phyloP scores from a whole-genome alignment of 2,888 invertebrate species.

The Cataglyphis livida region DNA sequence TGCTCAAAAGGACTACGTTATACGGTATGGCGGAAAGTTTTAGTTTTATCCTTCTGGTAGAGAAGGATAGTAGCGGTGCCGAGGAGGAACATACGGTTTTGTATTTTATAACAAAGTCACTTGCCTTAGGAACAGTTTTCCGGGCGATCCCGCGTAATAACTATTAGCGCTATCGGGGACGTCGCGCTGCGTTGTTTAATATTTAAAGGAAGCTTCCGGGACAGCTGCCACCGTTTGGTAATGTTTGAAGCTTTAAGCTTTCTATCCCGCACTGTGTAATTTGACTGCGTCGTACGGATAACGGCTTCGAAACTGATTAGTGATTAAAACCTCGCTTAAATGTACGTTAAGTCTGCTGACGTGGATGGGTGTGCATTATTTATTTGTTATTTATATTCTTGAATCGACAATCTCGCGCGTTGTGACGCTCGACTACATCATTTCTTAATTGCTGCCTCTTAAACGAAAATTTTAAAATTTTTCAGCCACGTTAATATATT shows the following conservation, averaged over 20 bases:
- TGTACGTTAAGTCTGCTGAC: background rate
- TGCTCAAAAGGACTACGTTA: slow-evolving; percentile 48
- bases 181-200: slow-evolving; percentile 61
- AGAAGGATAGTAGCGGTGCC: background rate
- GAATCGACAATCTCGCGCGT: background rate
- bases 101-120: slow-evolving; percentile 44
- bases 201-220: slow-evolving; percentile 65
- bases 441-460: background rate
- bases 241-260: slow-evolving; percentile 46
- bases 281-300: slow-evolving; percentile 25
- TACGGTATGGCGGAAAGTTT: slow-evolving; percentile 40
- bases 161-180: slow-evolving; percentile 62
- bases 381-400: slow-evolving; percentile 3
- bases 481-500: background rate
- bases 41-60: slow-evolving; percentile 34
- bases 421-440: too few relatives aligned
- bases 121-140: slow-evolving; percentile 42
- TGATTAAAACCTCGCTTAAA: slow-evolving; percentile 37
- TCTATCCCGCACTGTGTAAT: slow-evolving; percentile 10
- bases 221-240: slow-evolving; percentile 58
- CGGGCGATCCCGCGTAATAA: slow-evolving; percentile 21
- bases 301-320: slow-evolving; percentile 44
- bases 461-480: background rate
- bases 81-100: slow-evolving; percentile 1
- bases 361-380: slow-evolving; percentile 7